Conservation (phyloP, 2,888 invertebrate genomes). For the Malacosoma neustria region DNA sequence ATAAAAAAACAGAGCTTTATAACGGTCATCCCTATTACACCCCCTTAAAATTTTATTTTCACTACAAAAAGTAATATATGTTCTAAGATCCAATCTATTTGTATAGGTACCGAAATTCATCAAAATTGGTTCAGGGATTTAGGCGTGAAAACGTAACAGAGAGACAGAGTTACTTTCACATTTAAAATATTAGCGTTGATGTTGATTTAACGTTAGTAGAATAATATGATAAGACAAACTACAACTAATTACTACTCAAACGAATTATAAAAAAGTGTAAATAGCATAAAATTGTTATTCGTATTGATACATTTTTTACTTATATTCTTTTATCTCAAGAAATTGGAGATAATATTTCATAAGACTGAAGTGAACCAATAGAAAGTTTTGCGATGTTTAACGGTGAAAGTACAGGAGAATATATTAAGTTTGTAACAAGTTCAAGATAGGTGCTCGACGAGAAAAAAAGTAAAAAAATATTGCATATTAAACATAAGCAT, state of each 20-base stretch:
- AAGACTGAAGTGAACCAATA: slow-evolving; percentile 20
- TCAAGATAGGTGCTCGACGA: slow-evolving; percentile 25
- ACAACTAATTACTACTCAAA: neutral
- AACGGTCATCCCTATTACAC: too few species aligned
- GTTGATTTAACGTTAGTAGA: too few species aligned
- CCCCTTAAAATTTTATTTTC: too few species aligned
- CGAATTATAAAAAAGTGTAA: neutral
- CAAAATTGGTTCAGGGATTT: too few species aligned
- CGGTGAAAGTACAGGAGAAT: slow-evolving; percentile 30
- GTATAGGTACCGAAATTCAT: too few species aligned
- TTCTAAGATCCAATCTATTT: too few species aligned
- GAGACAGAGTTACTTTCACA: too few species aligned
- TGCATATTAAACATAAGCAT: slow-evolving; percentile 11
- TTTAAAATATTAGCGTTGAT: too few species aligned
- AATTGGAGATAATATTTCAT: slow-evolving; percentile 16
- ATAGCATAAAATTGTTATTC: neutral
- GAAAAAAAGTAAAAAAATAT: slow-evolving; percentile 25
- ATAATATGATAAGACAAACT: neutral
- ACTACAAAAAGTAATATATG: too few species aligned
- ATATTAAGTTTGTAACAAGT: slow-evolving; percentile 34
- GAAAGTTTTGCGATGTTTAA: slow-evolving; percentile 31
- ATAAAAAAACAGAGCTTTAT: too few species aligned
- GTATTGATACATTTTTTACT: neutral
- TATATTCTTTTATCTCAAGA: neutral
- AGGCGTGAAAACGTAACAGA: too few species aligned